A percentile compares a stretch with the other conserved stretches of the same genome.
Conservation (phyloP, 1,140 invertebrate genomes). For the Euura lappo region DNA sequence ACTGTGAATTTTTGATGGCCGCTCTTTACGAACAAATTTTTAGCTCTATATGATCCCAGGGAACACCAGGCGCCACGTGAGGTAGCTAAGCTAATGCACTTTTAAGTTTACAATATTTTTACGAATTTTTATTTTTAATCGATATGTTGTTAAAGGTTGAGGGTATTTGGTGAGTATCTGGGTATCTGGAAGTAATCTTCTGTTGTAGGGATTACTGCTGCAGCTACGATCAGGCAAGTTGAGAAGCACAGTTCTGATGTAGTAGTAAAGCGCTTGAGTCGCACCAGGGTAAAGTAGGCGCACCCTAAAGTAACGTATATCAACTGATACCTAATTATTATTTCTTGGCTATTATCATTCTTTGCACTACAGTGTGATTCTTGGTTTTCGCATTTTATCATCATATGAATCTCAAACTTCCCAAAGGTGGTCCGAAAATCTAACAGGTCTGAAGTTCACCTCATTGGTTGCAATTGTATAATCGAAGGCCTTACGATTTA, state of each 20-base stretch:
- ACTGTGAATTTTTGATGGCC: too few relatives aligned
- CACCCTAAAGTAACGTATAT: conserved; percentile 42
- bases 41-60: not conserved
- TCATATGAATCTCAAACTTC: too few relatives aligned
- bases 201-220: conserved; percentile 61
- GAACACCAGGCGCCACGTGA: not conserved
- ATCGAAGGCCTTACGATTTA: too few relatives aligned
- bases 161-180: conserved; percentile 40
- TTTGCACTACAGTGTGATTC: not conserved
- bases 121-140: not conserved
- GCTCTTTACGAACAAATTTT: too few relatives aligned
- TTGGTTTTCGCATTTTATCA: not conserved
- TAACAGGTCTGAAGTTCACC: too few relatives aligned
- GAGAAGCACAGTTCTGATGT: conserved; percentile 46
- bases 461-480: too few relatives aligned
- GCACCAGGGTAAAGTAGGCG: conserved; percentile 48
- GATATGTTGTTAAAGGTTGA: not conserved
- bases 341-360: not conserved
- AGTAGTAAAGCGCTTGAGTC: conserved; percentile 50
- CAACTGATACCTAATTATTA: not conserved
- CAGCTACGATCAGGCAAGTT: conserved; percentile 59
- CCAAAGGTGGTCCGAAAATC: too few relatives aligned
- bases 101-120: too few relatives aligned
- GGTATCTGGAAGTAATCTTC: conserved; percentile 56
- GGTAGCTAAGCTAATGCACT: too few relatives aligned